These are phyloP conservation scores for Hoplodrina ambigua DNA, from an alignment of 2,888 invertebrate genomes.

Conservation along the genomic window DNA sequence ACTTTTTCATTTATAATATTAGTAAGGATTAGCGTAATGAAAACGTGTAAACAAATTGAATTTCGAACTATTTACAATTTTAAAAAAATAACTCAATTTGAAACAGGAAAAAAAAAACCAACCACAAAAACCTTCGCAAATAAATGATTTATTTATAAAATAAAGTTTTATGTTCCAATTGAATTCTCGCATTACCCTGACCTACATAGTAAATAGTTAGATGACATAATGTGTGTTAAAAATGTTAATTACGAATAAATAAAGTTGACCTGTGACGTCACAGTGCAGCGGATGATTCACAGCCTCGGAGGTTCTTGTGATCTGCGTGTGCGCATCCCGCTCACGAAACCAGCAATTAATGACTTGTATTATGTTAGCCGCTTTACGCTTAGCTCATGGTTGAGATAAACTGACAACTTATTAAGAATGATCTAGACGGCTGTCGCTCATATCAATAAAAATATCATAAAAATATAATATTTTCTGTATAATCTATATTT, in stretches of 20 bases:
- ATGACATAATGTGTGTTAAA: slow-evolving; percentile 59
- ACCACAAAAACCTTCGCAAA: slow-evolving; percentile 38
- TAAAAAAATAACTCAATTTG: background rate
- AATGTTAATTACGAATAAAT: slow-evolving; percentile 60
- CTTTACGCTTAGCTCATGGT: slow-evolving; percentile 23
- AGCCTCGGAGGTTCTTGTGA: slow-evolving; percentile 38
- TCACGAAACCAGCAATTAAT: slow-evolving; percentile 50
- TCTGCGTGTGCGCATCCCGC: slow-evolving; percentile 45
- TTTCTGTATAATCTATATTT: too few relatives aligned
- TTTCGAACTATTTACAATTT: background rate
- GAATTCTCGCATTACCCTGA: slow-evolving; percentile 50
- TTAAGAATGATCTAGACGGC: slow-evolving; percentile 14
- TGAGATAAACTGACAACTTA: slow-evolving; percentile 29
- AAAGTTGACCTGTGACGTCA: slow-evolving; percentile 70
- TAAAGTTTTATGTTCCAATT: slow-evolving; percentile 51
- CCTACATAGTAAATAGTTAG: slow-evolving; percentile 45
- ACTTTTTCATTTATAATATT: too few relatives aligned
- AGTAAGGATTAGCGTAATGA: too few relatives aligned
- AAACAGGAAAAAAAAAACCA: background rate
- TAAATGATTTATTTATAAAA: slow-evolving; percentile 39
- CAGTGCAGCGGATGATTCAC: slow-evolving; percentile 64
- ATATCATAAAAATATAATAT: too few relatives aligned
- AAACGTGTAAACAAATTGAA: background rate
- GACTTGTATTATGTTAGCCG: slow-evolving; percentile 32
- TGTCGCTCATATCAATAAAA: too few relatives aligned